Evolutionary conservation across 2,113 vertebrate species (phyloP), one percentile per base, ranked within the genome.

Genomic region (Furnarius figulus): DNA sequence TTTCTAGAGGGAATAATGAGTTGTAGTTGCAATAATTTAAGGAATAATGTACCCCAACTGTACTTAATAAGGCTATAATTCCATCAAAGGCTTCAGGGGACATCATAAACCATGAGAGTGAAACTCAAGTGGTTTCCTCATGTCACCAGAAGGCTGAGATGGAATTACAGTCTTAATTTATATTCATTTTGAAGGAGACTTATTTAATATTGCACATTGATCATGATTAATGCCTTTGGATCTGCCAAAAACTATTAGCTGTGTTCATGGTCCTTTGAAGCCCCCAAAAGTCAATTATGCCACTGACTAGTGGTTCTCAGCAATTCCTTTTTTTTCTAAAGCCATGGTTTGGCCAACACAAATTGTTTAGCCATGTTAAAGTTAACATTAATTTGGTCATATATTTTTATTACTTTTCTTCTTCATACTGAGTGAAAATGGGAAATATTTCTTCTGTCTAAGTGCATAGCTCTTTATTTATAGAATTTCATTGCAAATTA

Each of bases 21-120:
- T 95, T 94, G n/a, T 89, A 92, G 89, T 81, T 95, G 77, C 90
- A 93, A 92, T 94, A 94, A 93, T 94, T 97, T 97, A 95, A 96
- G 91, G 90, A 94, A 95, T 97, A 97, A 97, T 89, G 90, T 73
- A 94, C 88, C 93, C 90, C 89, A 95, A 97, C 89, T 92, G 65
- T 82, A 96, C 76, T 96, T 96, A 91, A 93, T 80, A 93, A 93
- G 67, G 59, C 50, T 93, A 23, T 97, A 92, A 97, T 97, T 96
- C 87, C 88, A 89, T 95, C 96, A 95, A 87, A 91, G 83, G 84
- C 84, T 96, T 95, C 79, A 11, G 7, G 91, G 86, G 86, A 94
- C 16, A 53, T 94, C 85, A 87, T 94, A 97, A 96, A 96, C 88
- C 72, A 85, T 47, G n/a, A 78, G 63, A 78, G 66, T 85, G 44